phyloP scores from a whole-genome alignment of 2,888 invertebrate species.

The Agonopterix arenella region DNA sequence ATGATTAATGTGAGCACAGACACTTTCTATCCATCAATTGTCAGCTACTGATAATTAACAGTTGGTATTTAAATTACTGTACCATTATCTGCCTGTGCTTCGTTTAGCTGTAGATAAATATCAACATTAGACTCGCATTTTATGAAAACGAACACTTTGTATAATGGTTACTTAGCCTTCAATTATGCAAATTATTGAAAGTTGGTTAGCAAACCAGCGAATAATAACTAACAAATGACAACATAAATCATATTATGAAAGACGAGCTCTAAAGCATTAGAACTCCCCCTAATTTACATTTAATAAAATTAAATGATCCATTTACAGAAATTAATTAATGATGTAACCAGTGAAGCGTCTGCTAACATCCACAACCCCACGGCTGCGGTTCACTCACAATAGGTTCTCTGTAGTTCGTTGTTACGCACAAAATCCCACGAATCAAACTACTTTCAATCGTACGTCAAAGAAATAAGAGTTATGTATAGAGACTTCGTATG shows the following conservation, averaged over 20 bases:
- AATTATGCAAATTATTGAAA: conserved; percentile 10
- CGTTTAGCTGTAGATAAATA: no score
- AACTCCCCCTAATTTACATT: conserved; percentile 72
- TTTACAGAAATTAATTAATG: conserved; percentile 75
- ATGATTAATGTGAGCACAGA: conserved; percentile 58
- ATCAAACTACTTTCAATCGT: no score
- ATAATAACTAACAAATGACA: conserved; percentile 4
- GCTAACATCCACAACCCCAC: conserved; percentile 46
- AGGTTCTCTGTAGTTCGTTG: conserved; percentile 14
- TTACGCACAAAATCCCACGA: no score
- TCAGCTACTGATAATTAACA: conserved; percentile 69
- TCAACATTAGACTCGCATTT: not conserved
- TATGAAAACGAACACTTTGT: not conserved
- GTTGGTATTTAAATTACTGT: conserved; percentile 44
- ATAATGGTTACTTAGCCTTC: not conserved
- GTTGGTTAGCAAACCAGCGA: not conserved
- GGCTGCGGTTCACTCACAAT: conserved; percentile 30
- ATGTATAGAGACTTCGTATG: no score
- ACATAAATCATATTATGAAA: conserved; percentile 37
- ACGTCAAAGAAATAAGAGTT: no score
- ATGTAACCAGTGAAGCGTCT: conserved; percentile 67
- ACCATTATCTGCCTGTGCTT: conserved; percentile 1
- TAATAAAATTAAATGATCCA: conserved; percentile 76
- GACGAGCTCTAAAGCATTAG: conserved; percentile 36
- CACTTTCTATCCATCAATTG: conserved; percentile 65